Percentiles rank a stretch among this genome's conserved stretches.
These are phyloP conservation scores for Lysandra bellargus DNA, from an alignment of 2,888 invertebrate species.

Conservation along the genomic window DNA sequence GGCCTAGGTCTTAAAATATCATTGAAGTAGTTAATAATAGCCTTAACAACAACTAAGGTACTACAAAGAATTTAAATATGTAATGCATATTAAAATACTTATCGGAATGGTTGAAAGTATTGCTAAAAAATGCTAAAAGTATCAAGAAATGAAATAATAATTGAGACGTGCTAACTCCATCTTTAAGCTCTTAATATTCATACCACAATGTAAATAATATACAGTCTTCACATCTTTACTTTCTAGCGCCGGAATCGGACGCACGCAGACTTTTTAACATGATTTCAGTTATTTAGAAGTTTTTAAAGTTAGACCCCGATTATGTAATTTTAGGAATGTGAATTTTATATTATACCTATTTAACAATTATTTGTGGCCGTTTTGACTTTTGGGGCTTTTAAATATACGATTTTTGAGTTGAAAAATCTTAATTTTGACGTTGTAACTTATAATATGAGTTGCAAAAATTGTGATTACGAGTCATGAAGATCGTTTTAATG, in stretches of 20 bases:
- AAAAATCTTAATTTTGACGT: not conserved
- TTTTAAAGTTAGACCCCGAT: too few relatives aligned
- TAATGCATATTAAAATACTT: conserved; percentile 6
- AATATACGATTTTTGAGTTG: too few relatives aligned
- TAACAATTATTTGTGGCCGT: too few relatives aligned
- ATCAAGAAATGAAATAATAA: conserved; percentile 41
- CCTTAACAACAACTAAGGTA: not conserved
- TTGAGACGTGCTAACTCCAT: conserved; percentile 38
- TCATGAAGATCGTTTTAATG: not conserved
- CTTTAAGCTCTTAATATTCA: conserved; percentile 16
- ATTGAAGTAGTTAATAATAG: not conserved
- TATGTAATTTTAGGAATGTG: not conserved
- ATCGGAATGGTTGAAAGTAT: conserved; percentile 15
- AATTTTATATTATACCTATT: too few relatives aligned
- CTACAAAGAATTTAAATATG: not conserved
- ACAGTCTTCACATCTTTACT: not conserved
- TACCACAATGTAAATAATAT: conserved; percentile 6
- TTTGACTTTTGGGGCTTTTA: too few relatives aligned
- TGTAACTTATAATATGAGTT: not conserved
- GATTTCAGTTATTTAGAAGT: too few relatives aligned
- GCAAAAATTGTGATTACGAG: not conserved
- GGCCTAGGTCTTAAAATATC: not conserved
- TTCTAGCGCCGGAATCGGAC: not conserved
- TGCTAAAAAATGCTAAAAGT: conserved; percentile 38
- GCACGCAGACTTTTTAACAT: too few relatives aligned